phyloP scores from a whole-genome alignment of 2,888 invertebrate species.

The Drosophila cognata region DNA sequence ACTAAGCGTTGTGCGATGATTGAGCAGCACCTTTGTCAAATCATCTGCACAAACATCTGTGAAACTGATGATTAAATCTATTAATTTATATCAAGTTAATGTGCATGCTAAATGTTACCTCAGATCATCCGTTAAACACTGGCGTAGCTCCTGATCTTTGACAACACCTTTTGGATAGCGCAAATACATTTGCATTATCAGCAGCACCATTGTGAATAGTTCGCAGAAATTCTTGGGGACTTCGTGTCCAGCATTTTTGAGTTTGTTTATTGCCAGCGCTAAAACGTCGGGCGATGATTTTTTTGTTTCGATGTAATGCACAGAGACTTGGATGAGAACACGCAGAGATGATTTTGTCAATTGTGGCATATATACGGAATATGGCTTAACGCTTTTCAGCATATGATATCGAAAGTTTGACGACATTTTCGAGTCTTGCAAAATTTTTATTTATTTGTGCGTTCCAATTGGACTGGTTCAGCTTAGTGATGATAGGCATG shows the following conservation, averaged over 20 bases:
- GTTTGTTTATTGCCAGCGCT: slow-evolving; percentile 83
- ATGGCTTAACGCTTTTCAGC: slow-evolving; percentile 82
- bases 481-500: slow-evolving; percentile 21
- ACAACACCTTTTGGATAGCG: slow-evolving; percentile 85
- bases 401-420: slow-evolving; percentile 83
- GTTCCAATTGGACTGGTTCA: slow-evolving; percentile 17
- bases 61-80: slow-evolving; percentile 75
- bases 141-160: slow-evolving; percentile 85
- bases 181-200: slow-evolving; percentile 86
- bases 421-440: slow-evolving; percentile 71
- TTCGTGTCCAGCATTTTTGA: slow-evolving; percentile 83
- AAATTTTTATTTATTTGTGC: background rate
- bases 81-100: background rate
- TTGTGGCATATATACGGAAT: slow-evolving; percentile 82
- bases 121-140: slow-evolving; percentile 84
- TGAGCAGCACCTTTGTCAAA: slow-evolving; percentile 86
- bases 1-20: slow-evolving; percentile 84
- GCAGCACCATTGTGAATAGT: slow-evolving; percentile 85
- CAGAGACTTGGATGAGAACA: slow-evolving; percentile 85
- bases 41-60: slow-evolving; percentile 86
- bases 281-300: slow-evolving; percentile 84
- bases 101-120: slow-evolving; percentile 69
- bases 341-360: slow-evolving; percentile 83
- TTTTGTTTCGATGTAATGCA: slow-evolving; percentile 84
- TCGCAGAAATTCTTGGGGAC: slow-evolving; percentile 86